Conservation (phyloP, 2,888 invertebrate genomes). For the Dastarcus helophoroides region DNA sequence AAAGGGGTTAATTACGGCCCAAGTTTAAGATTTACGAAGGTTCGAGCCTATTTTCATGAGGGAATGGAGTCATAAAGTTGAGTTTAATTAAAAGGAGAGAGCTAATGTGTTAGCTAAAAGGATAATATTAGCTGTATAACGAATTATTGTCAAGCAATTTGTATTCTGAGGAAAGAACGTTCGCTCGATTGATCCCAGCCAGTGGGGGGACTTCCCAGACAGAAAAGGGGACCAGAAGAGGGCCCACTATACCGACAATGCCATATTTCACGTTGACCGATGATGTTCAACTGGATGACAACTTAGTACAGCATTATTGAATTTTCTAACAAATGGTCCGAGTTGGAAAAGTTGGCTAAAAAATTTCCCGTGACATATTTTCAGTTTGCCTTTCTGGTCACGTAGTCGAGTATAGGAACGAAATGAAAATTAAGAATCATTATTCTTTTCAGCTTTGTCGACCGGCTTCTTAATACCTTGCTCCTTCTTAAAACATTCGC, state of each 20-base stretch:
- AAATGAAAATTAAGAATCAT: conserved; percentile 42
- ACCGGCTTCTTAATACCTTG: conserved; percentile 37
- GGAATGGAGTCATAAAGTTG: conserved; percentile 14
- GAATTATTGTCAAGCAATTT: conserved; percentile 27
- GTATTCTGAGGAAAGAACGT: conserved; percentile 23
- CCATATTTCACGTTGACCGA: conserved; percentile 37
- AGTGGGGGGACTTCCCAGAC: too few species aligned
- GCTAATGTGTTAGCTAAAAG: too few species aligned
- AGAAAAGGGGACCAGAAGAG: too few species aligned
- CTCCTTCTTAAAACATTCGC: conserved; percentile 34
- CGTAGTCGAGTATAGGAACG: conserved; percentile 37
- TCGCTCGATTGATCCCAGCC: conserved; percentile 28
- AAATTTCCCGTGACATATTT: conserved; percentile 36
- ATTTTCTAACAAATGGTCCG: conserved; percentile 38
- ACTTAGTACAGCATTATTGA: conserved; percentile 38
- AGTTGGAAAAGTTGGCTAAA: conserved; percentile 32
- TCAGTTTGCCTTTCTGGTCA: conserved; percentile 35
- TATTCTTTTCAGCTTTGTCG: conserved; percentile 40
- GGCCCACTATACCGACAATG: conserved; percentile 21
- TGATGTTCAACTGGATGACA: conserved; percentile 36
- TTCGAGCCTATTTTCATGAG: too few species aligned
- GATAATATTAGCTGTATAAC: conserved; percentile 27
- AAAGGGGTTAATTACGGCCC: too few species aligned
- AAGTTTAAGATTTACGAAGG: too few species aligned
- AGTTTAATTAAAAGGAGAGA: too few species aligned